Evolutionary conservation across 2,113 vertebrate species (phyloP), one percentile per base, ranked within the genome.

Genomic region (Salminus brasiliensis): DNA sequence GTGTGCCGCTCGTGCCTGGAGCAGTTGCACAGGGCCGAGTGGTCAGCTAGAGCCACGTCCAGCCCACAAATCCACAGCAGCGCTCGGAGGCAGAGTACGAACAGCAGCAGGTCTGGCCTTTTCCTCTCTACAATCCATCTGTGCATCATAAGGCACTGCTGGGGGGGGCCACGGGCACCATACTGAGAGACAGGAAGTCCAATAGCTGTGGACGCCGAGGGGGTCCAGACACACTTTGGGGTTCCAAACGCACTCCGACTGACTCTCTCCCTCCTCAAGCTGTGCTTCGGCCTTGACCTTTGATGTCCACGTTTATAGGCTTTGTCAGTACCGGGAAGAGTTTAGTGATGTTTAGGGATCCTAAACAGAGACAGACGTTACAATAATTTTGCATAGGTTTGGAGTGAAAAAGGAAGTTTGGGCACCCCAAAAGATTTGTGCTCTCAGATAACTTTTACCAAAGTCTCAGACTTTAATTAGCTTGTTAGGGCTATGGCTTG

Each of bases 61-160:
- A 96, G 86, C 81, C 95, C 94, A 92, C 96, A 94, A 87, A 97
- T 91, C 87, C 98, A 93, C 94, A 98, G 96, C 89, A 97, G 87
- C 79, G 94, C 88, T 83, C 96, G 96, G 92, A 98, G 92, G 93
- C 96, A 96, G 87, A 96, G 94, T 95, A 95, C 95, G 89, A 95
- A 96, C 93, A 96, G 94, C 93, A 96, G 91, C 47, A 49, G 47
- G 91, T 95, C 95, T 93, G 95, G 95, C 95, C 97, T 96, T 94
- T 98, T 98, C 96, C 97, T 96, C 95, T 92, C 94, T 92, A 95
- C 95, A 95, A 95, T 95, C 98, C 98, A 99, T 99, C 93, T 98
- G 96, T 88, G 96, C 98, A 99, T 99, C 97, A 98, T 99, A 96
- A 95, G 95, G 89, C 93, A 95, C 93, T 97, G 94, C 93, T 94